phyloP scores from a whole-genome alignment of 1,140 invertebrate species.

The Heliconius melpomene region DNA sequence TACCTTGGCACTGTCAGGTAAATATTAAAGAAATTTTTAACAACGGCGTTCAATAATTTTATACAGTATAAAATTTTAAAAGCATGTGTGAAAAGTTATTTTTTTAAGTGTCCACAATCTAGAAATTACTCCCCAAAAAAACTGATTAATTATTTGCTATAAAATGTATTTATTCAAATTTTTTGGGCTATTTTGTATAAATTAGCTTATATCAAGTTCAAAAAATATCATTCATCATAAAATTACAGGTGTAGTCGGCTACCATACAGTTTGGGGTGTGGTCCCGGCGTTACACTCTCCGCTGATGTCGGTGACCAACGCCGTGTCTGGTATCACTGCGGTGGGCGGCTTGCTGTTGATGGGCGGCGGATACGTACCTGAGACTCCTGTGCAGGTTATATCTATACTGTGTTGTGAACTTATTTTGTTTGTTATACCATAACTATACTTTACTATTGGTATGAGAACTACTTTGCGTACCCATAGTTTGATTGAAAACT shows the following conservation, averaged over 20 bases:
- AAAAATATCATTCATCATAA: background rate
- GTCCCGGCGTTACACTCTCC: conserved; percentile 95
- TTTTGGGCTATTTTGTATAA: too few relatives aligned
- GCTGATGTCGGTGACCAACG: conserved; percentile 96
- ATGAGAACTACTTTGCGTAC: too few relatives aligned
- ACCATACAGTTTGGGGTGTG: conserved; percentile 96
- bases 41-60: too few relatives aligned
- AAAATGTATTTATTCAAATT: too few relatives aligned
- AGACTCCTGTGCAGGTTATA: conserved; percentile 74
- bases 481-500: too few relatives aligned
- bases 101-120: too few relatives aligned
- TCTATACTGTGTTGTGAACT: background rate
- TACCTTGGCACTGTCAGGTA: conserved; percentile 89
- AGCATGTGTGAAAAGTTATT: background rate
- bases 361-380: conserved; percentile 89
- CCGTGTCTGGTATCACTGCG: conserved; percentile 94
- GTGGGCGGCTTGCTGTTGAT: conserved; percentile 92
- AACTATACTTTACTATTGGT: too few relatives aligned
- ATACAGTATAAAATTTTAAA: background rate
- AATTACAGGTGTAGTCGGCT: conserved; percentile 87
- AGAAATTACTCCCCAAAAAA: too few relatives aligned
- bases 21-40: background rate
- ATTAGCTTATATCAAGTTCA: too few relatives aligned
- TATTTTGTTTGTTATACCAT: too few relatives aligned
- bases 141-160: too few relatives aligned